phyloP scores from a whole-genome alignment of 35 echinoderm and acorn worm species.

The Chiridota heheva region DNA sequence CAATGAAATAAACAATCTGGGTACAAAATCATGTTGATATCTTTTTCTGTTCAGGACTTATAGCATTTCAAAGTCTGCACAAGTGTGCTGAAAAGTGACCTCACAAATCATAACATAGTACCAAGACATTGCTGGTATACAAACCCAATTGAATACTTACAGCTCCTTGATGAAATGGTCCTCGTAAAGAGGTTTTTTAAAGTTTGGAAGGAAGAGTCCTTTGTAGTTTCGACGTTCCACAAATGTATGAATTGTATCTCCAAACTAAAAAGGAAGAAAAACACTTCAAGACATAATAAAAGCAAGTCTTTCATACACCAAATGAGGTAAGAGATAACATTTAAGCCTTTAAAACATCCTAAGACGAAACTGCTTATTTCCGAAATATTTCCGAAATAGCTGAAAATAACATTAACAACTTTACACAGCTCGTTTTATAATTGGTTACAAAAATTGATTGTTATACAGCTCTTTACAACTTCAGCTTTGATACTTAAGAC shows the following conservation, averaged over 20 bases:
- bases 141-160: conserved; percentile 64
- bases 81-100: no score
- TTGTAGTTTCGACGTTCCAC: conserved; percentile 62
- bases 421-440: no score
- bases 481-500: no score
- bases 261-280: conserved; percentile 67
- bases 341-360: neutral
- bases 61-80: no score
- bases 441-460: no score
- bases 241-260: conserved; percentile 95
- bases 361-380: neutral
- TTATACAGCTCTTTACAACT: no score
- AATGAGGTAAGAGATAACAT: neutral
- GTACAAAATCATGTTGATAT: no score
- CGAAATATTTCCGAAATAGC: neutral
- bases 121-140: neutral
- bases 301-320: neutral
- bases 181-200: conserved; percentile 51
- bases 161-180: conserved; percentile 53
- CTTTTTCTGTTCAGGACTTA: no score
- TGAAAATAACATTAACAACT: neutral
- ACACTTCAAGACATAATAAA: conserved; percentile 15
- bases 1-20: no score
- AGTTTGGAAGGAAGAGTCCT: conserved; percentile 79
- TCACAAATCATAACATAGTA: neutral